These are phyloP conservation scores for Peromyscus polionotus DNA, from an alignment of 2,113 vertebrate genomes.

Conservation along the genomic window DNA sequence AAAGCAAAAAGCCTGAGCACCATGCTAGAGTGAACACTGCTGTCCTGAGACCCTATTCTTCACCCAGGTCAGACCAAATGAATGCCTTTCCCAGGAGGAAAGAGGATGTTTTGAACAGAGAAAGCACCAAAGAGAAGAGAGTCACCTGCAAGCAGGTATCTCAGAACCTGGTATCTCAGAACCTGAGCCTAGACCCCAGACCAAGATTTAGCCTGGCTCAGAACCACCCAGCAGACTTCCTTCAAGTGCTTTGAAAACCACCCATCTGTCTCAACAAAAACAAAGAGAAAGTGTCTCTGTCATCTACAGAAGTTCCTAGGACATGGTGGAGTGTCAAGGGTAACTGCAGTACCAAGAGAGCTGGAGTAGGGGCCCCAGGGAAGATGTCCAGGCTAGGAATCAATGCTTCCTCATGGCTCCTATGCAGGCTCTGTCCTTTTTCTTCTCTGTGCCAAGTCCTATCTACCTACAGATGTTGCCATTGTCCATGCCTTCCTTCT, in stretches of 20 bases:
- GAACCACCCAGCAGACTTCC: background rate
- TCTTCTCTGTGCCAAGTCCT: background rate
- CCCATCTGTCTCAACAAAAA: background rate
- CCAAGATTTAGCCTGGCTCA: background rate
- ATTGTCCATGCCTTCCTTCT: background rate
- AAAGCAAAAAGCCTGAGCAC: slow-evolving; percentile 3
- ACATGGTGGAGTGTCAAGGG: background rate
- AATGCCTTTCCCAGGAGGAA: background rate
- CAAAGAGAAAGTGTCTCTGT: background rate
- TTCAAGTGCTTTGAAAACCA: slow-evolving; percentile 24
- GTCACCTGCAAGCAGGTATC: background rate
- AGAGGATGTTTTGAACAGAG: background rate
- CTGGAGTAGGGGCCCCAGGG: background rate
- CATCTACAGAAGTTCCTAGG: background rate
- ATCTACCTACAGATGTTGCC: background rate
- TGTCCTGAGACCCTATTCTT: slow-evolving; percentile 10
- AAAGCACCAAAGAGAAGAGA: background rate
- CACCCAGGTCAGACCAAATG: background rate
- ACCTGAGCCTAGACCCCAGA: background rate
- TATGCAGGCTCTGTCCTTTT: background rate
- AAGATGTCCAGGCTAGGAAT: background rate
- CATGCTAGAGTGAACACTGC: background rate
- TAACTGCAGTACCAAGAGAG: background rate
- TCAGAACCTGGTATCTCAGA: background rate
- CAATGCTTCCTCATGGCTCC: background rate